Evolutionary conservation across 2,113 vertebrate species (phyloP).

Genomic region (Heterocephalus glaber): DNA sequence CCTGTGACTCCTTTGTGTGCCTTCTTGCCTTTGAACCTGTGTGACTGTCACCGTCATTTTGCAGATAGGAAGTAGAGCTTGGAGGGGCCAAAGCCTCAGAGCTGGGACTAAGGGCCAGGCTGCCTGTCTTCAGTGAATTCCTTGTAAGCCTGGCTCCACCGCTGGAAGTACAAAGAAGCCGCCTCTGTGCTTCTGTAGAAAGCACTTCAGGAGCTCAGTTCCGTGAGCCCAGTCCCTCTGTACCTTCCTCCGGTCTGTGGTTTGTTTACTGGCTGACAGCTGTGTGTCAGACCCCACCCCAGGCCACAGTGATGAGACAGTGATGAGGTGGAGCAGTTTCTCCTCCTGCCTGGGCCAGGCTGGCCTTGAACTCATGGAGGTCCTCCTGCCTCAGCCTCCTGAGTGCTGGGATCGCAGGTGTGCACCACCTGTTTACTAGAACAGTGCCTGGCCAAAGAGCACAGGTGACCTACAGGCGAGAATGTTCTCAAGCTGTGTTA

Average conservation of each 20-base stretch:
- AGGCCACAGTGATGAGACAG: neutral
- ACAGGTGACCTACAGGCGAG: fast-evolving
- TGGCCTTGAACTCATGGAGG: neutral
- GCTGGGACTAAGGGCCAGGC: neutral
- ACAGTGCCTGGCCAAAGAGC: neutral
- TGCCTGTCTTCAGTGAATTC: neutral
- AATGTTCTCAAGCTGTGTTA: neutral
- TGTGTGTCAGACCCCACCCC: neutral
- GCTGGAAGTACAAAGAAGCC: neutral
- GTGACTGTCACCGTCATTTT: neutral
- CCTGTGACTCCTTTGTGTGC: neutral
- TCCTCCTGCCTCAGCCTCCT: neutral
- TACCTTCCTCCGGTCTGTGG: neutral
- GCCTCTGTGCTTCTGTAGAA: neutral
- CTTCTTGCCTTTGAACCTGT: neutral
- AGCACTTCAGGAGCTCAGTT: neutral
- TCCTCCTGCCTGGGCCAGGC: neutral
- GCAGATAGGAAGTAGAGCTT: neutral
- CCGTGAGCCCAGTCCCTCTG: neutral
- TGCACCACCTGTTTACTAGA: neutral
- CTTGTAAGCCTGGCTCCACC: neutral
- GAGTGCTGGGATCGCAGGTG: neutral
- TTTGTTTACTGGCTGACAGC: neutral
- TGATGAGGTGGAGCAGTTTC: neutral
- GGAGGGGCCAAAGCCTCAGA: neutral